phyloP scores from a whole-genome alignment of 2,888 invertebrate genomes.

The Ectobius pallidus region DNA sequence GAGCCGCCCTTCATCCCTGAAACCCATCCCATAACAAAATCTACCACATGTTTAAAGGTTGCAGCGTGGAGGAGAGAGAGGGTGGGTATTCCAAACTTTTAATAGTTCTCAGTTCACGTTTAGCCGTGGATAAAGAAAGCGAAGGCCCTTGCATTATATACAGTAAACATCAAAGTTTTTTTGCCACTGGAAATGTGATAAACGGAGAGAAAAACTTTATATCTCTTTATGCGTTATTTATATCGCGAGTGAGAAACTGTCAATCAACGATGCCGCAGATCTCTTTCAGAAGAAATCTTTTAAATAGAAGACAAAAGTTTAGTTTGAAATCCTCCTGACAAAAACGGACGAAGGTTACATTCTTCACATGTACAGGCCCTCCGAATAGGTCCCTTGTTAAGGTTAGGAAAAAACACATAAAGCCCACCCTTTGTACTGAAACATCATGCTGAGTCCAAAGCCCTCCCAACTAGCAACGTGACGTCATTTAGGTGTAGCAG shows the following conservation, averaged over 20 bases:
- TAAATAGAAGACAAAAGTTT: slow-evolving; percentile 3
- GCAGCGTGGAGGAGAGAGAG: not conserved
- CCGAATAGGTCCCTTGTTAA: not conserved
- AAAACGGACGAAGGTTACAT: not conserved
- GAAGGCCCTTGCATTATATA: slow-evolving; percentile 25
- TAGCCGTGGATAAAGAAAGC: slow-evolving; percentile 27
- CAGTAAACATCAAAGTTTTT: slow-evolving; percentile 29
- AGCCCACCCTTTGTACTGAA: slow-evolving; percentile 8
- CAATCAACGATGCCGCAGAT: not conserved
- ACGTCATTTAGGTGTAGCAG: slow-evolving; percentile 25
- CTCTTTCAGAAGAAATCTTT: not conserved
- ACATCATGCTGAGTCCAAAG: slow-evolving; percentile 11
- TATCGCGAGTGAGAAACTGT: not conserved
- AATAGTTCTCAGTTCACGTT: slow-evolving; percentile 27
- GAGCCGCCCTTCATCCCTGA: not conserved
- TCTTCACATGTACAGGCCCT: not conserved
- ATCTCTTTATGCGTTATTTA: no score
- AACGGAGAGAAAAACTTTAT: no score
- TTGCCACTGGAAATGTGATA: slow-evolving; percentile 12
- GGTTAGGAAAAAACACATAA: slow-evolving; percentile 7
- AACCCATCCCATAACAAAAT: slow-evolving; percentile 1
- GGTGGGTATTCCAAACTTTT: slow-evolving; percentile 27
- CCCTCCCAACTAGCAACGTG: slow-evolving; percentile 27
- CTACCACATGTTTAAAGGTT: slow-evolving; percentile 21
- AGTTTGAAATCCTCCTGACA: not conserved